These are phyloP conservation scores for Spodoptera picta DNA, from an alignment of 2,888 invertebrate species.

Conservation along the genomic window DNA sequence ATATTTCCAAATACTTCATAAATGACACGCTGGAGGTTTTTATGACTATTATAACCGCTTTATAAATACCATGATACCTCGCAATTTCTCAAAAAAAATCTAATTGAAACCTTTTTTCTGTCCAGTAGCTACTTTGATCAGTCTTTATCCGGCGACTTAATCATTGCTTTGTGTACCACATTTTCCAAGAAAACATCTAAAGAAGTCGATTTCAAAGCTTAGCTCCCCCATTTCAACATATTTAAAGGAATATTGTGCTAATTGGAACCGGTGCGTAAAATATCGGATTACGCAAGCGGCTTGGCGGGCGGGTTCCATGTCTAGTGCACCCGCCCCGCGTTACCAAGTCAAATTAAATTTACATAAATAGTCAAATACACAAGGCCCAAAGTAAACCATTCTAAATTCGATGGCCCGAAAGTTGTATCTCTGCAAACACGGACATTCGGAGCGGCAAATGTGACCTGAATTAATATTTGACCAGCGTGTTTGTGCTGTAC, in stretches of 20 bases:
- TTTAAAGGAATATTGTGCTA: slow-evolving; percentile 57
- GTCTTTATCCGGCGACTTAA: slow-evolving; percentile 4
- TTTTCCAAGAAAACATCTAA: slow-evolving; percentile 1
- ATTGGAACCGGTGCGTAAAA: slow-evolving; percentile 66
- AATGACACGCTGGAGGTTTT: too few relatives aligned
- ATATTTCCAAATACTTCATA: too few relatives aligned
- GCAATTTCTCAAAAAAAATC: too few relatives aligned
- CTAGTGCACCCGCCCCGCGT: slow-evolving; percentile 57
- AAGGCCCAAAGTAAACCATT: slow-evolving; percentile 80
- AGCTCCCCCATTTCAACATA: slow-evolving; percentile 41
- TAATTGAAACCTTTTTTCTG: too few relatives aligned
- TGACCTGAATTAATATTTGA: slow-evolving; percentile 87
- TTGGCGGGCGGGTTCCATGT: slow-evolving; percentile 48
- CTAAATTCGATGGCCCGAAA: slow-evolving; percentile 83
- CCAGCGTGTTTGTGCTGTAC: slow-evolving; percentile 71
- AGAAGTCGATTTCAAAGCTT: slow-evolving; percentile 9
- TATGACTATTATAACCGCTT: too few relatives aligned
- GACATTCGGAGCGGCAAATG: slow-evolving; percentile 80
- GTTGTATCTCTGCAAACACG: slow-evolving; percentile 84
- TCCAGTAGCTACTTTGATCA: slow-evolving; percentile 2
- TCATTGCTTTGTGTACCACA: neutral
- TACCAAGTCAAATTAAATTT: slow-evolving; percentile 79
- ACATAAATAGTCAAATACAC: slow-evolving; percentile 83
- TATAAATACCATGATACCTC: too few relatives aligned
- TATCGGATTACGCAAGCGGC: slow-evolving; percentile 63